Conservation (phyloP, 2,888 invertebrate species). For the Neoitamus cyanurus region DNA sequence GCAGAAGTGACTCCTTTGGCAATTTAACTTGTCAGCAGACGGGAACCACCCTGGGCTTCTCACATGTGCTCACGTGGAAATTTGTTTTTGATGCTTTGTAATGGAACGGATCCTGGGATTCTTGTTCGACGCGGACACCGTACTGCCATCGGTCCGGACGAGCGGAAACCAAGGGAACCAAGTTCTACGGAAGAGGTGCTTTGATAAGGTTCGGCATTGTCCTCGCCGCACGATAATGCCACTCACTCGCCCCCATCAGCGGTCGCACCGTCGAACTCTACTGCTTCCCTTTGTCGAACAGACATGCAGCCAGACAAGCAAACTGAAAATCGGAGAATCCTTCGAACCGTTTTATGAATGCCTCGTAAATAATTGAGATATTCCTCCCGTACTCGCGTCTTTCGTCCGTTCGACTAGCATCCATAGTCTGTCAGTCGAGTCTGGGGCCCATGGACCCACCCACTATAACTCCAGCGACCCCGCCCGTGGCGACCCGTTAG, state of each 20-base stretch:
- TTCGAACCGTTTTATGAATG: slow-evolving; percentile 19
- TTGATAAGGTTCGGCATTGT: background rate
- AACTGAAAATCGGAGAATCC: background rate
- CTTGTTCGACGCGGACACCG: background rate
- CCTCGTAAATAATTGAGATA: slow-evolving; percentile 20
- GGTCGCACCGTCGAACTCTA: background rate
- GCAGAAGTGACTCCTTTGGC: background rate
- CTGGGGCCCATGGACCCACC: no score
- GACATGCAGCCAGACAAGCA: background rate
- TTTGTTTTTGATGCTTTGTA: background rate
- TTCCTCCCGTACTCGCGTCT: background rate
- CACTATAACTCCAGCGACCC: background rate
- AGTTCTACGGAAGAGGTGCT: background rate
- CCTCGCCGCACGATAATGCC: background rate
- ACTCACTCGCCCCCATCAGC: background rate
- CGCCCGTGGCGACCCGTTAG: background rate
- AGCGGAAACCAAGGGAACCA: background rate
- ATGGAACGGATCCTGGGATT: background rate
- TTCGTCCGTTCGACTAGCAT: background rate
- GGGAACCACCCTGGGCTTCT: background rate
- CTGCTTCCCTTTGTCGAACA: background rate
- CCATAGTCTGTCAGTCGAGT: background rate
- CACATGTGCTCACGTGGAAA: background rate
- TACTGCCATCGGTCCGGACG: background rate
- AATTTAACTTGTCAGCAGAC: slow-evolving; percentile 20